Conservation (phyloP, 2,888 invertebrate species). For the Scaeva pyrastri region DNA sequence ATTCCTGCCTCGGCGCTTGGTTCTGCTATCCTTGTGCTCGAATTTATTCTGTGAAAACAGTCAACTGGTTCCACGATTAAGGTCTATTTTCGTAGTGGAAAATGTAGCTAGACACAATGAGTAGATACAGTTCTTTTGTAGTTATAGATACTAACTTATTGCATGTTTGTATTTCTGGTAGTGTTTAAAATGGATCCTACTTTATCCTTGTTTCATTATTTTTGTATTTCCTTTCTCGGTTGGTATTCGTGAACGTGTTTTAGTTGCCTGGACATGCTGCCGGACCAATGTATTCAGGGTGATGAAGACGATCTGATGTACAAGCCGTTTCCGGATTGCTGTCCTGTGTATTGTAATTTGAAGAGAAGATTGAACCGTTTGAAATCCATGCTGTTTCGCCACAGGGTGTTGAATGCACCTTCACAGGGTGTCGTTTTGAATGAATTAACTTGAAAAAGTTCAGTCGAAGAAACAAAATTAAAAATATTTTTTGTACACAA, state of each 20-base stretch:
- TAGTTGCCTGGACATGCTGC: constrained; percentile 82
- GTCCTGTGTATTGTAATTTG: constrained; percentile 82
- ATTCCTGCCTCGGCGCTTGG: constrained; percentile 81
- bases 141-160: constrained; percentile 42
- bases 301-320: constrained; percentile 83
- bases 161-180: constrained; percentile 45
- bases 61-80: constrained; percentile 82
- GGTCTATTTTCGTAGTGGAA: constrained; percentile 84
- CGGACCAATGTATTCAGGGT: constrained; percentile 82
- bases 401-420: constrained; percentile 78
- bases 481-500: neutral
- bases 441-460: constrained; percentile 50
- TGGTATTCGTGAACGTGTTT: constrained; percentile 21
- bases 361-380: constrained; percentile 82
- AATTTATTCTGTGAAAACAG: constrained; percentile 83
- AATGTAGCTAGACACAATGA: constrained; percentile 83
- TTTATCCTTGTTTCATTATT: constrained; percentile 36
- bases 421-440: constrained; percentile 69
- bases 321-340: constrained; percentile 82
- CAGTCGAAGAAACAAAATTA: neutral
- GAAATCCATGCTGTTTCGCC: constrained; percentile 81
- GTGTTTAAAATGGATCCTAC: constrained; percentile 23
- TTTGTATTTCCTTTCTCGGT: constrained; percentile 25
- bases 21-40: constrained; percentile 81
- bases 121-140: constrained; percentile 79